Evolutionary conservation across 2,797 vertebrate genomes (phyloP).

Genomic region (Arctocebus calabarensis): DNA sequence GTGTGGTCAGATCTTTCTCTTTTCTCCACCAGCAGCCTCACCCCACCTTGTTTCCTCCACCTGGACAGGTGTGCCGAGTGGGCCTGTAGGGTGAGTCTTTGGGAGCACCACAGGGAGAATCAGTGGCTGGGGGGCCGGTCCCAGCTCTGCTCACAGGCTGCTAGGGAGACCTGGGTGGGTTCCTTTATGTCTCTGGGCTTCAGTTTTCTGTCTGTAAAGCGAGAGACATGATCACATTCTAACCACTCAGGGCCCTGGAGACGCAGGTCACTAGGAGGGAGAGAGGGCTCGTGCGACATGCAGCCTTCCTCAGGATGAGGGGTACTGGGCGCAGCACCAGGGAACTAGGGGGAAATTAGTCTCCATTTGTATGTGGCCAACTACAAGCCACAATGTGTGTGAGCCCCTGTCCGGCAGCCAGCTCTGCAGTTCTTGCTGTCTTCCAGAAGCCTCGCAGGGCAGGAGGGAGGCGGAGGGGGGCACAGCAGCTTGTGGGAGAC

Average conservation of each 20-base stretch:
- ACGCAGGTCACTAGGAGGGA: background rate
- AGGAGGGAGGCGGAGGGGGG: background rate
- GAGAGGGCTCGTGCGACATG: background rate
- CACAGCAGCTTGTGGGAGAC: background rate
- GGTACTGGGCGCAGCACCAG: background rate
- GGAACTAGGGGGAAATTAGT: background rate
- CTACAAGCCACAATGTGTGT: background rate
- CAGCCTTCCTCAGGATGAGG: background rate
- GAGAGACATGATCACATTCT: background rate
- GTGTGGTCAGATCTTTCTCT: background rate
- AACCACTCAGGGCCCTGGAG: background rate
- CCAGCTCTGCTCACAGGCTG: background rate
- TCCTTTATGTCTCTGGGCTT: conserved; percentile 4
- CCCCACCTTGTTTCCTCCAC: background rate
- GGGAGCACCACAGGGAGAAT: background rate
- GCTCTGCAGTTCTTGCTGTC: background rate
- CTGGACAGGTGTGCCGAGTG: background rate
- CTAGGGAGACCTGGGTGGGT: background rate
- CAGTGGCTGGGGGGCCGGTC: background rate
- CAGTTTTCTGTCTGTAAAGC: background rate
- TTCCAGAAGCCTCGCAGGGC: background rate
- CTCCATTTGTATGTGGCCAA: background rate
- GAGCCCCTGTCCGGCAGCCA: background rate
- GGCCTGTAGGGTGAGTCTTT: background rate
- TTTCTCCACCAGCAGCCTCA: background rate